A percentile compares a stretch with the other conserved stretches of the same genome.
phyloP scores from a whole-genome alignment of 2,888 invertebrate species.

The Melanophora roralis region DNA sequence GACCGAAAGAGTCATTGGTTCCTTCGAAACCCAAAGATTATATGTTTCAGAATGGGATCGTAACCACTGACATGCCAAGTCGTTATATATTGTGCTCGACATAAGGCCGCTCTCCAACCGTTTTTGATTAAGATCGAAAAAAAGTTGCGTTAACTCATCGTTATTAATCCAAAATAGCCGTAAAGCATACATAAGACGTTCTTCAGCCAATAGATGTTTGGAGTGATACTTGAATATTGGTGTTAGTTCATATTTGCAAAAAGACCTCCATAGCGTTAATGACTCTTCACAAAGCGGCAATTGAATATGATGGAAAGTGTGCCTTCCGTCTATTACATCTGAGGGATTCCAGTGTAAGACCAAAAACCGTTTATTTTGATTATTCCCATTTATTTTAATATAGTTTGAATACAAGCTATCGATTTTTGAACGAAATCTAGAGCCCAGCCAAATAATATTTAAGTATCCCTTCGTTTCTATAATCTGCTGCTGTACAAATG shows the following conservation, averaged over 20 bases:
- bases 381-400: background rate
- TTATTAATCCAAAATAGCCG: slow-evolving; percentile 66
- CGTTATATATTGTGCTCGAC: slow-evolving; percentile 64
- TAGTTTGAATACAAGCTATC: slow-evolving; percentile 72
- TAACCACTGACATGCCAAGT: slow-evolving; percentile 84
- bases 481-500: slow-evolving; percentile 81
- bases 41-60: slow-evolving; percentile 77
- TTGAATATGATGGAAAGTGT: slow-evolving; percentile 79
- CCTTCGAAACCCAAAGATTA: slow-evolving; percentile 77
- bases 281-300: slow-evolving; percentile 82
- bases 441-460: slow-evolving; percentile 84
- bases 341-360: slow-evolving; percentile 85
- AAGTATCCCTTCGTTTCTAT: slow-evolving; percentile 79
- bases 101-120: background rate
- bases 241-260: slow-evolving; percentile 84
- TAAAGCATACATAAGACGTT: slow-evolving; percentile 65
- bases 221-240: slow-evolving; percentile 84
- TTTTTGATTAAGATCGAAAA: slow-evolving; percentile 10
- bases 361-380: slow-evolving; percentile 76
- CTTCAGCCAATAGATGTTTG: slow-evolving; percentile 78
- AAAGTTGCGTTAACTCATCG: slow-evolving; percentile 46
- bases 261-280: slow-evolving; percentile 66
- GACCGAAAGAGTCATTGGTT: slow-evolving; percentile 65
- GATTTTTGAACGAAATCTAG: slow-evolving; percentile 78
- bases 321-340: slow-evolving; percentile 79